phyloP scores from a whole-genome alignment of 2,888 invertebrate species.

The Didymodactylos carnosus region DNA sequence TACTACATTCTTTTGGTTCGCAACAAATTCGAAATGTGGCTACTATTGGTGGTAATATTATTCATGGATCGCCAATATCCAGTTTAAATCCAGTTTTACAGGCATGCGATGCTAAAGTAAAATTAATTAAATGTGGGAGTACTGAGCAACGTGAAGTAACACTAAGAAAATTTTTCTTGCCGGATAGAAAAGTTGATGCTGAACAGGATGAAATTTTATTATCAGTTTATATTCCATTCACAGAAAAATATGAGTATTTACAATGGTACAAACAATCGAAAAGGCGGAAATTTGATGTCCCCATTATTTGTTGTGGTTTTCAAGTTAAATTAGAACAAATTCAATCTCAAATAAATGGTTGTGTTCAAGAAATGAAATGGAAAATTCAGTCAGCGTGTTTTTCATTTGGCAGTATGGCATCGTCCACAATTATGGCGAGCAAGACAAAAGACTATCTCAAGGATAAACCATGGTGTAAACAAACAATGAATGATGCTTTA shows the following conservation, averaged over 20 bases:
- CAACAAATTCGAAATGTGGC: conserved; percentile 83
- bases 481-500: neutral
- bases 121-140: conserved; percentile 36
- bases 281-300: conserved; percentile 77
- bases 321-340: conserved; percentile 44
- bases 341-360: neutral
- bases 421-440: conserved; percentile 54
- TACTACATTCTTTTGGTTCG: conserved; percentile 83
- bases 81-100: conserved; percentile 77
- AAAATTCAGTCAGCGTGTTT: conserved; percentile 40
- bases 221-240: conserved; percentile 54
- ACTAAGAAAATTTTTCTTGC: conserved; percentile 52
- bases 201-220: conserved; percentile 52
- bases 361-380: neutral
- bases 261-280: conserved; percentile 69
- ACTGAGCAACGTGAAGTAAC: conserved; percentile 38
- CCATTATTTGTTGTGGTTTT: conserved; percentile 66
- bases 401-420: conserved; percentile 77
- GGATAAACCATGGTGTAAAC: neutral
- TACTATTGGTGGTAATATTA: conserved; percentile 24
- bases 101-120: conserved; percentile 47
- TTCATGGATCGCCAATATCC: conserved; percentile 37
- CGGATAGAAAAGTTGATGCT: conserved; percentile 55
- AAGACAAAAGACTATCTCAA: neutral
- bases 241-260: conserved; percentile 46